Percentiles rank a stretch among this genome's conserved stretches.
phyloP scores from a whole-genome alignment of 2,113 vertebrate genomes.

The Cromileptes altivelis region DNA sequence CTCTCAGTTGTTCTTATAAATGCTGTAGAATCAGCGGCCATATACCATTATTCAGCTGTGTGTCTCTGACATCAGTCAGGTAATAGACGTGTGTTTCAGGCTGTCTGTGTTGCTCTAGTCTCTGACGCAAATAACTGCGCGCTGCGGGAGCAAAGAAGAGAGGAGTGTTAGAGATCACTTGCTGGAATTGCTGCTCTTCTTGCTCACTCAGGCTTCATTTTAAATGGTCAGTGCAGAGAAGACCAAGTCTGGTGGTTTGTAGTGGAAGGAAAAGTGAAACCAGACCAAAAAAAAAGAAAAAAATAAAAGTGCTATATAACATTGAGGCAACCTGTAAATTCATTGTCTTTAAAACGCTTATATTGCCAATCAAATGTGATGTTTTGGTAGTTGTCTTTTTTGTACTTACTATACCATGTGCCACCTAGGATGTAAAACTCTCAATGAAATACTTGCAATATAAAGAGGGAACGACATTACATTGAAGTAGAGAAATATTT shows the following conservation, averaged over 20 bases:
- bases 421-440: too few relatives aligned
- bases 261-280: background rate
- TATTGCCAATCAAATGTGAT: background rate
- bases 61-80: conserved; percentile 6
- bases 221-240: background rate
- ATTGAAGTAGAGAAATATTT: too few relatives aligned
- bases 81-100: background rate
- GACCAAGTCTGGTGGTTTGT: background rate
- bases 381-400: background rate
- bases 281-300: background rate
- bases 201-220: background rate
- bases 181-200: background rate
- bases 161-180: background rate
- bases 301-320: background rate
- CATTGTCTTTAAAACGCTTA: background rate
- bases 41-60: background rate
- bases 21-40: background rate
- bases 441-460: too few relatives aligned
- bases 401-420: background rate
- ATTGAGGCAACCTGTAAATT: background rate
- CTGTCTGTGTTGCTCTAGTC: background rate
- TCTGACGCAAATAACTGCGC: background rate
- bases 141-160: background rate
- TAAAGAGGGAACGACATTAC: too few relatives aligned
- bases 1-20: background rate